Conservation (phyloP, 2,888 invertebrate species). For the Eudasyphora cyanicolor region DNA sequence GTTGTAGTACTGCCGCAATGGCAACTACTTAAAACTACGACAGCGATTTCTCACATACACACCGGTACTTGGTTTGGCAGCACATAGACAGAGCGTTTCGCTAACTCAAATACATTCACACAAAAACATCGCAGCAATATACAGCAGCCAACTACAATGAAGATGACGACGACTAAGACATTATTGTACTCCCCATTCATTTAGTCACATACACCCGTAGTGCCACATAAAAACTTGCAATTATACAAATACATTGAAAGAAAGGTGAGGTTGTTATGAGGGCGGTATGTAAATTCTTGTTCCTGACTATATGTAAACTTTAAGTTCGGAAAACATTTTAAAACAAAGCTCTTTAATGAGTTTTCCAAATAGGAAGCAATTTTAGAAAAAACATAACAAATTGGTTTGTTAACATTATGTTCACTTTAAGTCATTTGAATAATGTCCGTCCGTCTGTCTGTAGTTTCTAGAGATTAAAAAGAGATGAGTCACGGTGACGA, state of each 20-base stretch:
- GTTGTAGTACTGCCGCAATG: background rate
- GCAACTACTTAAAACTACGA: slow-evolving; percentile 38
- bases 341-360: too few species aligned
- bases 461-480: too few species aligned
- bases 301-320: too few species aligned
- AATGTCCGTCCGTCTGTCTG: too few species aligned
- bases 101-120: background rate
- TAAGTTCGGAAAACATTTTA: too few species aligned
- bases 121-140: slow-evolving; percentile 4
- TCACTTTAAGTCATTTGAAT: too few species aligned
- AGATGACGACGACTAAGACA: background rate
- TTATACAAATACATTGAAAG: background rate
- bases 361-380: too few species aligned
- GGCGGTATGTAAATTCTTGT: background rate
- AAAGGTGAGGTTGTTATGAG: background rate
- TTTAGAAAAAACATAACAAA: too few species aligned
- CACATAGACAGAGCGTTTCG: background rate
- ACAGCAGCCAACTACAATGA: background rate
- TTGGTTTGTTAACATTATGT: too few species aligned
- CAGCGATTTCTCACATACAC: background rate
- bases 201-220: background rate
- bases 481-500: too few species aligned
- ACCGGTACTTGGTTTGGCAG: too few species aligned
- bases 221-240: background rate
- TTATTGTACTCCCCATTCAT: background rate